These are phyloP conservation scores for Melinaea marsaeus DNA, from an alignment of 2,888 invertebrate genomes.

Conservation along the genomic window DNA sequence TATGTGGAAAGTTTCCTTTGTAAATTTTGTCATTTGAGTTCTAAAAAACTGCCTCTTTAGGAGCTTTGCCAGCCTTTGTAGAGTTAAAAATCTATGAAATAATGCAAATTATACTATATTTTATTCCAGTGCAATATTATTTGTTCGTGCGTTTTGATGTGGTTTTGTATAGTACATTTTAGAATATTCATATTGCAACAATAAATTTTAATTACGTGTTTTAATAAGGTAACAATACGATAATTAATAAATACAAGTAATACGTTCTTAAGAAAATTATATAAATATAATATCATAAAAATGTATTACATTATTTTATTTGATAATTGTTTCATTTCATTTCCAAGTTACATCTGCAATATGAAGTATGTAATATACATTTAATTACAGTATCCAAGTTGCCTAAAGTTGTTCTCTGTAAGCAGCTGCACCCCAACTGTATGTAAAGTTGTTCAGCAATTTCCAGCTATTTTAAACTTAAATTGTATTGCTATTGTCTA, in stretches of 20 bases:
- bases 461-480: conserved; percentile 28
- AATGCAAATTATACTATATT: conserved; percentile 2
- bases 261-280: too few relatives aligned
- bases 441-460: conserved; percentile 22
- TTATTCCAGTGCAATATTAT: neutral
- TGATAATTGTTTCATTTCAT: neutral
- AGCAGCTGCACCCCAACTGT: conserved; percentile 25
- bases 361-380: conserved; percentile 16
- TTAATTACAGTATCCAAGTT: conserved; percentile 21
- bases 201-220: too few relatives aligned
- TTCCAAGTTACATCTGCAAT: conserved; percentile 2
- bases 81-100: conserved; percentile 8
- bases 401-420: conserved; percentile 17
- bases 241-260: too few relatives aligned
- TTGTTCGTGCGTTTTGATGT: neutral
- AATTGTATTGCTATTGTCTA: conserved; percentile 31
- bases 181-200: neutral
- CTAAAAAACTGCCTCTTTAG: conserved; percentile 29
- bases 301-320: too few relatives aligned
- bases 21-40: conserved; percentile 24
- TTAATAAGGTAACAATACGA: too few relatives aligned
- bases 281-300: too few relatives aligned
- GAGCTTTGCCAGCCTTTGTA: conserved; percentile 24
- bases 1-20: conserved; percentile 25
- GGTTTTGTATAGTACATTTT: neutral